Percentiles rank a stretch among this genome's conserved stretches.
These are phyloP conservation scores for Panurus biarmicus DNA, from an alignment of 2,113 vertebrate species.

Conservation along the genomic window DNA sequence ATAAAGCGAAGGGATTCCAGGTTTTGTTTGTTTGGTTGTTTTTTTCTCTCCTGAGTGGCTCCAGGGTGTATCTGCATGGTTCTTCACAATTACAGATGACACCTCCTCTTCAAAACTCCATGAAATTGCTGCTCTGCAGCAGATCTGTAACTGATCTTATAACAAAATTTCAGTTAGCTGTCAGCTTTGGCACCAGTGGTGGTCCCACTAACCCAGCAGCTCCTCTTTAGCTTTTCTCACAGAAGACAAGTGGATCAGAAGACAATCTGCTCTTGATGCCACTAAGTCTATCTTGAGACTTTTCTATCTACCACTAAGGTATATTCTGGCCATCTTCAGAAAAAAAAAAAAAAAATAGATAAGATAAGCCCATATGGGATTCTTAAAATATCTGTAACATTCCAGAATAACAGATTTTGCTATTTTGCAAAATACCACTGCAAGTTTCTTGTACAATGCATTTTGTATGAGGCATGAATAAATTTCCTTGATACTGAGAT, in stretches of 20 bases:
- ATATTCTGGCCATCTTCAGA: neutral
- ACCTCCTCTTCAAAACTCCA: neutral
- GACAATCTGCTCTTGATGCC: neutral
- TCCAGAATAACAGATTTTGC: constrained; percentile 6
- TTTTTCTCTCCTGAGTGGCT: neutral
- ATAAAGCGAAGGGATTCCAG: neutral
- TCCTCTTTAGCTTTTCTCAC: neutral
- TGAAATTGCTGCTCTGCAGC: neutral
- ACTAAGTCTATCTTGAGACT: neutral
- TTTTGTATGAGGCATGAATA: constrained; percentile 2
- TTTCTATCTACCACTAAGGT: neutral
- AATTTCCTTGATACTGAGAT: neutral
- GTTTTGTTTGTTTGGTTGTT: too few relatives aligned
- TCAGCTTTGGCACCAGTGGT: neutral
- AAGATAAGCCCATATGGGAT: neutral
- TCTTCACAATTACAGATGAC: neutral
- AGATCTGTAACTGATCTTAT: neutral
- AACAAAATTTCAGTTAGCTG: neutral
- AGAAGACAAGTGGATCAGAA: neutral
- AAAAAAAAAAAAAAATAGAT: neutral
- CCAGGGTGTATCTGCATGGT: neutral
- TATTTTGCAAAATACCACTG: constrained; percentile 4
- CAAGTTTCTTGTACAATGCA: neutral
- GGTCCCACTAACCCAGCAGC: neutral
- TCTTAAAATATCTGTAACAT: constrained; percentile 17